phyloP scores from a whole-genome alignment of 2,797 vertebrate genomes.

The Malacoraja senta region DNA sequence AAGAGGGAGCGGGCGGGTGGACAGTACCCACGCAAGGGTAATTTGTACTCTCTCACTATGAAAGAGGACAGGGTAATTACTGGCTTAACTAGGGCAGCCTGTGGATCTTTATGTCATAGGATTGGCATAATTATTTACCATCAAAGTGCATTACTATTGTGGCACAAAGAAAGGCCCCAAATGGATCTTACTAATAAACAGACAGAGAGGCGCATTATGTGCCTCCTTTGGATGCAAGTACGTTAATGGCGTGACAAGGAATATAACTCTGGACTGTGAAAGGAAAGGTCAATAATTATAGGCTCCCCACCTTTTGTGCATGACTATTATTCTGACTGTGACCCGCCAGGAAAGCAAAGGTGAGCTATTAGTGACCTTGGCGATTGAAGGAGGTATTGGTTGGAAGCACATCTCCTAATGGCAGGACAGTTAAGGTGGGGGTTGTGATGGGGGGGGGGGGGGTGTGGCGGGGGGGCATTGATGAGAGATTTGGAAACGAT shows the following conservation, averaged over 20 bases:
- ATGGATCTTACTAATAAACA: constrained; percentile 94
- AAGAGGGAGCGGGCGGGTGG: constrained; percentile 67
- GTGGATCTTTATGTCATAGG: constrained; percentile 97
- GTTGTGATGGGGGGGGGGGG: too few species aligned
- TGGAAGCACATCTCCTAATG: constrained; percentile 70
- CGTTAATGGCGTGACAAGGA: constrained; percentile 87
- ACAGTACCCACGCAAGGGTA: constrained; percentile 83
- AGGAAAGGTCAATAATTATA: constrained; percentile 76
- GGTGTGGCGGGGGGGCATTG: background rate
- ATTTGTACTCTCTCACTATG: constrained; percentile 90
- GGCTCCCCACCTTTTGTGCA: constrained; percentile 64
- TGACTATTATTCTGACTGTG: constrained; percentile 64
- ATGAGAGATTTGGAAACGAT: background rate
- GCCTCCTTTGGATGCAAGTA: constrained; percentile 67
- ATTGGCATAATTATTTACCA: constrained; percentile 96
- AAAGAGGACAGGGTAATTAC: constrained; percentile 94
- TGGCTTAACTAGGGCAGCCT: constrained; percentile 96
- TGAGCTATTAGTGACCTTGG: constrained; percentile 89
- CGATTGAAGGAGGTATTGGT: constrained; percentile 78
- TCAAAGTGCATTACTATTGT: constrained; percentile 97
- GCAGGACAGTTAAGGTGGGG: constrained; percentile 55
- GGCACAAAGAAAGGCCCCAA: constrained; percentile 90
- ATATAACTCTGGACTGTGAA: constrained; percentile 74
- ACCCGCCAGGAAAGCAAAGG: constrained; percentile 73
- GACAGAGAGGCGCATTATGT: constrained; percentile 81